Evolutionary conservation across 2,797 vertebrate species (phyloP).

Genomic region (Zenarchopterus dispar): DNA sequence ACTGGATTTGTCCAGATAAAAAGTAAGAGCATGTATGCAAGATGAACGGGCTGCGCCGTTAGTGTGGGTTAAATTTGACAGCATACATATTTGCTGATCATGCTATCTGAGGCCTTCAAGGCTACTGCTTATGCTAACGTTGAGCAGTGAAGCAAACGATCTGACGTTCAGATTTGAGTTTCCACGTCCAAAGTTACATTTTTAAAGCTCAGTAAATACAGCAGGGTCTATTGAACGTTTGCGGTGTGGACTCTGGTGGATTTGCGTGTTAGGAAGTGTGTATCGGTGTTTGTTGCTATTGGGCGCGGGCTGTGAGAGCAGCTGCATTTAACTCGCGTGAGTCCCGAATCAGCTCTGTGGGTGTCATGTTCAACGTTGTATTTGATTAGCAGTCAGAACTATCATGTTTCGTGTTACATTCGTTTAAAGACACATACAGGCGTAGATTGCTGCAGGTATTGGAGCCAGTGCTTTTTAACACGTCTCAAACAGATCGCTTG

Average conservation of each 20-base stretch:
- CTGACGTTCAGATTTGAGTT: neutral
- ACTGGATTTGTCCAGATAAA: conserved; percentile 98
- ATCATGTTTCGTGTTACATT: conserved; percentile 22
- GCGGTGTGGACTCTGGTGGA: rapidly evolving
- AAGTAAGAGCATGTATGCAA: conserved; percentile 81
- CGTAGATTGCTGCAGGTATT: conserved; percentile 20
- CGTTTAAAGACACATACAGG: neutral
- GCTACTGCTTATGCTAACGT: conserved; percentile 25
- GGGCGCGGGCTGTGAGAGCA: neutral
- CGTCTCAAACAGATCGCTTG: neutral
- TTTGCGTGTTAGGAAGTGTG: neutral
- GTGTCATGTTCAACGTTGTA: conserved; percentile 11
- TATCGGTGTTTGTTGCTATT: neutral
- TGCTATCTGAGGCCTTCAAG: conserved; percentile 54
- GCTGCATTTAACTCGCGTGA: conserved; percentile 29
- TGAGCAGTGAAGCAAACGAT: neutral
- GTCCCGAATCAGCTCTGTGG: neutral
- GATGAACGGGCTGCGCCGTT: rapidly evolving
- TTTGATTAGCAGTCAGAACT: conserved; percentile 6
- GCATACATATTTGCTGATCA: neutral
- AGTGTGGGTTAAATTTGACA: rapidly evolving
- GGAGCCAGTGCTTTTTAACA: conserved; percentile 1
- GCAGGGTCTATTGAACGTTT: rapidly evolving
- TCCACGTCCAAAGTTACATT: rapidly evolving
- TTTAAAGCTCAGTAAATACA: rapidly evolving